phyloP scores from a whole-genome alignment of 2,113 vertebrate species.

The Calyptomena viridis region DNA sequence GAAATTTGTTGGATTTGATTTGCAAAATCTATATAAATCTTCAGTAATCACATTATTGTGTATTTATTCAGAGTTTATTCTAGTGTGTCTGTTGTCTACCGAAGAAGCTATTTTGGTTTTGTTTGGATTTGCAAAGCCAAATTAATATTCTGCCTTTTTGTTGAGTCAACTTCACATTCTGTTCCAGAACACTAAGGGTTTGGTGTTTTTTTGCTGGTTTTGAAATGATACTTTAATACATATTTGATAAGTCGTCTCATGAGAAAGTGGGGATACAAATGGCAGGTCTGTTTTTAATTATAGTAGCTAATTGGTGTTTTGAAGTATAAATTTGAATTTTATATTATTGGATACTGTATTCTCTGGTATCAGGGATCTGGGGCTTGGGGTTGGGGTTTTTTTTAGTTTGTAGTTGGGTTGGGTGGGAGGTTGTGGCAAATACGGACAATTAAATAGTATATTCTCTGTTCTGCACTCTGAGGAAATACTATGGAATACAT shows the following conservation, averaged over 20 bases:
- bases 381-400: background rate
- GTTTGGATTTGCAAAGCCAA: background rate
- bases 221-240: background rate
- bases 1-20: background rate
- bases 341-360: background rate
- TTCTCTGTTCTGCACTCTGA: background rate
- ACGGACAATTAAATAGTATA: background rate
- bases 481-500: background rate
- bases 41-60: background rate
- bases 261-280: background rate
- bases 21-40: background rate
- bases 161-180: background rate
- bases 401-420: background rate
- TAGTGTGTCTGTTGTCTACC: background rate
- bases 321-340: background rate
- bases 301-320: background rate
- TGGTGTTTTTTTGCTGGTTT: background rate
- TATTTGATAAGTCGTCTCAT: background rate
- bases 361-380: background rate
- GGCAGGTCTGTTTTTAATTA: background rate
- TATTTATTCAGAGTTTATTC: background rate
- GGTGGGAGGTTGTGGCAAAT: background rate
- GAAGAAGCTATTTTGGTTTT: background rate
- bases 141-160: background rate
- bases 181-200: background rate